Percentiles rank a stretch among this genome's conserved stretches.
These are phyloP conservation scores for Lagocephalus sceleratus DNA, from an alignment of 2,797 vertebrate genomes.

Conservation along the genomic window DNA sequence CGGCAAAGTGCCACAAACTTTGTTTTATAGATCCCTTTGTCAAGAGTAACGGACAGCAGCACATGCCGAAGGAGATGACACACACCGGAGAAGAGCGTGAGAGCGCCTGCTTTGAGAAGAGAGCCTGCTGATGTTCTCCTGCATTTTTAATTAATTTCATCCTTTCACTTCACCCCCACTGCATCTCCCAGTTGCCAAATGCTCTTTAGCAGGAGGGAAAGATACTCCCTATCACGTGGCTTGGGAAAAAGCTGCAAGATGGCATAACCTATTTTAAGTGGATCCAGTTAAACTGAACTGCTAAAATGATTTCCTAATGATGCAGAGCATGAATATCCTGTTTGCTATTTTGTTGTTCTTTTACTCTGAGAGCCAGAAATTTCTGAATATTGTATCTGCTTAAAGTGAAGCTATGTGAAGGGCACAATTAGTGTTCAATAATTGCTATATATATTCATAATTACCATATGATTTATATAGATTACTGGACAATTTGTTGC, in stretches of 20 bases:
- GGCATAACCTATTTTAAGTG: conserved; percentile 35
- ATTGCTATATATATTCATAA: too few species aligned
- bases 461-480: too few species aligned
- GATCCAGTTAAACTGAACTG: conserved; percentile 8
- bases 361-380: background rate
- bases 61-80: conserved; percentile 1
- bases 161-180: conserved; percentile 43
- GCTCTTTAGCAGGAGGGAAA: conserved; percentile 54
- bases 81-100: conserved; percentile 49
- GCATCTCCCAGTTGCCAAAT: conserved; percentile 53
- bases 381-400: background rate
- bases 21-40: conserved; percentile 4
- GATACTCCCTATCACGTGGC: conserved; percentile 26
- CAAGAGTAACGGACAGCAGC: background rate
- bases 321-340: background rate
- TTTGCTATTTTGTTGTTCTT: background rate
- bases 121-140: conserved; percentile 59
- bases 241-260: conserved; percentile 39
- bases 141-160: conserved; percentile 68
- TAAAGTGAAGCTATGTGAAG: too few species aligned
- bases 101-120: conserved; percentile 45
- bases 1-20: conserved; percentile 3
- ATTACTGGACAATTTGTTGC: too few species aligned
- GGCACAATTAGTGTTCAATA: too few species aligned
- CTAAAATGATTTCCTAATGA: background rate